These are phyloP conservation scores for Heliconius melpomene DNA, from an alignment of 1,140 invertebrate species.

Conservation along the genomic window DNA sequence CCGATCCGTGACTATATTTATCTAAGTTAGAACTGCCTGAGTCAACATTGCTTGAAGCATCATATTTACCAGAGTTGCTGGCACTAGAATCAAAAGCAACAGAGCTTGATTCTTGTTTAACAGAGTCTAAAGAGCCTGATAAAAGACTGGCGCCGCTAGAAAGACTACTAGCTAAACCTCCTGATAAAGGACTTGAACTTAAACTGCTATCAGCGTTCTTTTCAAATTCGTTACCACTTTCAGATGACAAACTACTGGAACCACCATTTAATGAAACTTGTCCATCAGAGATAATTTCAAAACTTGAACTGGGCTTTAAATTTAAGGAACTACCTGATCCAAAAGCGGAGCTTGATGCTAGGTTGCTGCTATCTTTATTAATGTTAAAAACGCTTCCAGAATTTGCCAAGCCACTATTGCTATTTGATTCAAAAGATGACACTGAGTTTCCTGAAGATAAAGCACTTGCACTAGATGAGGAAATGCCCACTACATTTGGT, in stretches of 20 bases:
- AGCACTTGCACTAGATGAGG: conserved; percentile 31
- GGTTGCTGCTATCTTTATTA: conserved; percentile 1
- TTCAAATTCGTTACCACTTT: not conserved
- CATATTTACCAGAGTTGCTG: not conserved
- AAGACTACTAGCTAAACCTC: not conserved
- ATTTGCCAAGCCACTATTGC: conserved; percentile 23
- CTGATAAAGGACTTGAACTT: not conserved
- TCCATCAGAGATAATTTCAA: not conserved
- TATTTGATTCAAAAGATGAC: conserved; percentile 18
- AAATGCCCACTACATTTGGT: conserved; percentile 20
- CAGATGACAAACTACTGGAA: not conserved
- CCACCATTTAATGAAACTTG: not conserved
- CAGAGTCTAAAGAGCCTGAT: conserved; percentile 4
- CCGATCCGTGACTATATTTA: too few relatives aligned
- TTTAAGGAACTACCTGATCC: not conserved
- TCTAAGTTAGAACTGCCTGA: not conserved
- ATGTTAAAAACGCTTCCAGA: conserved; percentile 23
- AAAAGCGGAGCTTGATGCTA: not conserved
- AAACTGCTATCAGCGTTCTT: not conserved
- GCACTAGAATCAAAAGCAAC: not conserved
- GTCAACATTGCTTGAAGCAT: not conserved
- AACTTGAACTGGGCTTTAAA: not conserved
- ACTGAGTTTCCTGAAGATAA: conserved; percentile 7
- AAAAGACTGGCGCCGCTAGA: conserved; percentile 7
- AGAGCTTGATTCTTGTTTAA: not conserved